phyloP scores from a whole-genome alignment of 2,888 invertebrate genomes.

The Drosophila koepferae region DNA sequence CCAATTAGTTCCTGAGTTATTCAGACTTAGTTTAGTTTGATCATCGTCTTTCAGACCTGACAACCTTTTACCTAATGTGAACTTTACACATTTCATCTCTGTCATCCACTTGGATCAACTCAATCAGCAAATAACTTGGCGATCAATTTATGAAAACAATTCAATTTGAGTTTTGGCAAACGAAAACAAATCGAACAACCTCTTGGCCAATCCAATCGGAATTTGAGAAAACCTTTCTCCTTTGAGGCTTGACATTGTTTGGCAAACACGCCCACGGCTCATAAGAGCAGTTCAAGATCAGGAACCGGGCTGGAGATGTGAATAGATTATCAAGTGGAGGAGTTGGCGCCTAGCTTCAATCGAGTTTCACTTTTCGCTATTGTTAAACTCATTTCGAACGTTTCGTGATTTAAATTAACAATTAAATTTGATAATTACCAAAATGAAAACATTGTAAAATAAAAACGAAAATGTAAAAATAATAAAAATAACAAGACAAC shows the following conservation, averaged over 20 bases:
- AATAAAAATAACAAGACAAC: conserved; percentile 13
- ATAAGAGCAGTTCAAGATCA: conserved; percentile 23
- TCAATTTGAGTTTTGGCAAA: conserved; percentile 16
- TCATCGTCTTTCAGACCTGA: neutral
- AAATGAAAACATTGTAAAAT: conserved; percentile 53
- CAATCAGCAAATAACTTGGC: conserved; percentile 25
- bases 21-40: no score
- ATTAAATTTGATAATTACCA: conserved; percentile 73
- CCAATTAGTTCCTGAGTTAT: neutral
- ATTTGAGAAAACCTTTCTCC: conserved; percentile 50
- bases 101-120: conserved; percentile 20
- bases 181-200: conserved; percentile 25
- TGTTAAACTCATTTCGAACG: conserved; percentile 30
- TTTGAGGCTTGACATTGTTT: conserved; percentile 40
- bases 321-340: neutral
- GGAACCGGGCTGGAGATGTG: neutral
- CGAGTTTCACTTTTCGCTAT: conserved; percentile 70
- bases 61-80: neutral
- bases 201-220: conserved; percentile 21
- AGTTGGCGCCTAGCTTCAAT: neutral
- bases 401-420: conserved; percentile 68
- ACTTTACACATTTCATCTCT: neutral
- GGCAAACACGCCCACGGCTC: conserved; percentile 43
- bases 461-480: conserved; percentile 11
- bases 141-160: conserved; percentile 12